phyloP scores from a whole-genome alignment of 53 echinoderm and acorn worm genomes.

The Luidia sarsii region DNA sequence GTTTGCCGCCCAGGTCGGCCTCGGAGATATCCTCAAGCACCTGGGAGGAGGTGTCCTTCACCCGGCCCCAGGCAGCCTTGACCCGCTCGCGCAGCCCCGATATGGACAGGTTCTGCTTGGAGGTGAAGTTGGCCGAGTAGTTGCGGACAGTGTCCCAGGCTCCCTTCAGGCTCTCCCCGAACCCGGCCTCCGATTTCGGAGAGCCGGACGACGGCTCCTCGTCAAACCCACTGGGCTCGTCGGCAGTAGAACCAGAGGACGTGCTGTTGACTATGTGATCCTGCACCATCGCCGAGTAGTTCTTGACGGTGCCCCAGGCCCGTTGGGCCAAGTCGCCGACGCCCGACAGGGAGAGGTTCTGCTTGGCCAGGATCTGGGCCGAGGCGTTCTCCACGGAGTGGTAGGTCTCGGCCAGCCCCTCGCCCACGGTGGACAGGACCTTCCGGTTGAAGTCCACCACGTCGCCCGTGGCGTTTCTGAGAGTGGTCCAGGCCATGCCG shows the following conservation, averaged over 20 bases:
- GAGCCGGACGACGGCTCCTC: neutral
- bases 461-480: conserved; percentile 64
- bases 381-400: conserved; percentile 35
- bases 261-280: conserved; percentile 27
- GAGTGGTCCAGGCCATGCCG: conserved; percentile 51
- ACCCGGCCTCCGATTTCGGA: neutral
- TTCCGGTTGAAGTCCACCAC: conserved; percentile 39
- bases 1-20: conserved; percentile 47
- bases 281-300: conserved; percentile 10
- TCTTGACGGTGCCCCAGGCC: conserved; percentile 29
- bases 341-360: conserved; percentile 24
- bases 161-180: conserved; percentile 7
- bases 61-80: conserved; percentile 49
- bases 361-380: conserved; percentile 11
- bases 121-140: conserved; percentile 24
- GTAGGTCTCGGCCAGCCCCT: conserved; percentile 40
- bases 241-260: neutral
- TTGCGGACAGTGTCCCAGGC: conserved; percentile 32
- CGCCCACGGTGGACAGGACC: conserved; percentile 35
- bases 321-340: conserved; percentile 12
- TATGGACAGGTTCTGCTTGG: conserved; percentile 41
- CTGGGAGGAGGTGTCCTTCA: conserved; percentile 56
- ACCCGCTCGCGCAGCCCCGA: conserved; percentile 48
- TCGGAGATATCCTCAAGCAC: conserved; percentile 56
- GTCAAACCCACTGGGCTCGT: neutral